A percentile compares a stretch with the other conserved stretches of the same genome.
These are phyloP conservation scores for Catalaphyllia jardinei DNA, from an alignment of 64 coral and sea anemone species.

Conservation along the genomic window DNA sequence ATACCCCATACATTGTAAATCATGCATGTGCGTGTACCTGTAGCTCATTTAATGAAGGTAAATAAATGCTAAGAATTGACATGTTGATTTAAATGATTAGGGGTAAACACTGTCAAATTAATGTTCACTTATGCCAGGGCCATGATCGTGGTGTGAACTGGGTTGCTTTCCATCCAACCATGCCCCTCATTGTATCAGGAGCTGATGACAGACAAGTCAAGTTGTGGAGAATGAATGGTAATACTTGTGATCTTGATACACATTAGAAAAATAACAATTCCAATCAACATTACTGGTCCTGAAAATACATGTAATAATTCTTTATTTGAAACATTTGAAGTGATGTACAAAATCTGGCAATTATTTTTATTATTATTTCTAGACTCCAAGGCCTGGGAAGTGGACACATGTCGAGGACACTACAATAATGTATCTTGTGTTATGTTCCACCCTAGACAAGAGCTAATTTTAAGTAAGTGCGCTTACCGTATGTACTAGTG, in stretches of 20 bases:
- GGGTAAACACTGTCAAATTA: neutral
- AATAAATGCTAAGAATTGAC: neutral
- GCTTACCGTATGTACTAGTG: no score
- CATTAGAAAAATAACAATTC: neutral
- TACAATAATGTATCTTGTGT: slow-evolving; percentile 98
- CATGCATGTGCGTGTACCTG: no score
- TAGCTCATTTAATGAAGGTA: no score
- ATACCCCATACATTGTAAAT: no score
- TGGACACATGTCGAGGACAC: slow-evolving; percentile 97
- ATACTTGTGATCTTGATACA: neutral
- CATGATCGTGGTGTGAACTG: slow-evolving; percentile 99
- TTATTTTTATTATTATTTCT: slow-evolving; percentile 8
- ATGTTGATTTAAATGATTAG: neutral
- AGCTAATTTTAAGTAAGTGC: slow-evolving; percentile 90
- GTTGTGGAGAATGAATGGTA: slow-evolving; percentile 99
- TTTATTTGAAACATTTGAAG: neutral
- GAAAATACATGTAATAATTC: no score
- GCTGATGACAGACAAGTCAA: slow-evolving; percentile 99
- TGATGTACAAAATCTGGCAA: neutral
- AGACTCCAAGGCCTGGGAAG: slow-evolving; percentile 98
- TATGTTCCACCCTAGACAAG: slow-evolving; percentile 96
- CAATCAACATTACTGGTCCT: neutral
- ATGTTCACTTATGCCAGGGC: slow-evolving; percentile 44
- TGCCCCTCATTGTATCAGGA: slow-evolving; percentile 96
- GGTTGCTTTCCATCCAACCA: slow-evolving; percentile 97